A percentile compares a stretch with the other conserved stretches of the same genome.
These are phyloP conservation scores for Pseudopleuronectes americanus DNA, from an alignment of 2,797 vertebrate genomes.

Conservation along the genomic window DNA sequence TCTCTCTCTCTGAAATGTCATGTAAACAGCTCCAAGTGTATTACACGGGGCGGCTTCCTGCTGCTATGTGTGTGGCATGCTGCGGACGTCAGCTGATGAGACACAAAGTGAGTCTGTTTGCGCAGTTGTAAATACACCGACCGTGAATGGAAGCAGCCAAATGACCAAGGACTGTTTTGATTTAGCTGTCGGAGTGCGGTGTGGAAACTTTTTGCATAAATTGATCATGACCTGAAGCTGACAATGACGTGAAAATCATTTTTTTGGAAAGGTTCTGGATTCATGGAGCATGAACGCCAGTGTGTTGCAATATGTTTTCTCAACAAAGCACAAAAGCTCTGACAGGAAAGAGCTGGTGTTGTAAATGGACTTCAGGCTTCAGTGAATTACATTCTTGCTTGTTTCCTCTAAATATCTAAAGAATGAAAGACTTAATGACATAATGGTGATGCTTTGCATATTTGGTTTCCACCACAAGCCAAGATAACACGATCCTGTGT, in stretches of 20 bases:
- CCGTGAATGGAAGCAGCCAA: conserved; percentile 68
- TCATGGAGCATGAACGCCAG: conserved; percentile 41
- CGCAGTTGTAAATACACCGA: conserved; percentile 74
- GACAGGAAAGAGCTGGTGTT: conserved; percentile 40
- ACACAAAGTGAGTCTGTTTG: conserved; percentile 75
- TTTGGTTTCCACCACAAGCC: conserved; percentile 2
- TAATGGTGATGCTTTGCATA: conserved; percentile 13
- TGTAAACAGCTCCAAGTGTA: conserved; percentile 80
- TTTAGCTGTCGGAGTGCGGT: conserved; percentile 63
- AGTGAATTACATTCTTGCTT: conserved; percentile 40
- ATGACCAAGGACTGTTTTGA: conserved; percentile 76
- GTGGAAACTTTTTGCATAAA: conserved; percentile 65
- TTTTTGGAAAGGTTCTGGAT: conserved; percentile 49
- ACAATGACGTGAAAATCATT: conserved; percentile 70
- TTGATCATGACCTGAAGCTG: conserved; percentile 62
- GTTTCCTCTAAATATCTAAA: conserved; percentile 49
- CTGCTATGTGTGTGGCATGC: conserved; percentile 78
- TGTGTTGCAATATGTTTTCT: conserved; percentile 52
- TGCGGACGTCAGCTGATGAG: conserved; percentile 79
- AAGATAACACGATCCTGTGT: conserved; percentile 6
- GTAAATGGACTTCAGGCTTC: conserved; percentile 45
- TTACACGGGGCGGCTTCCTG: conserved; percentile 76
- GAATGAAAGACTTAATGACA: conserved; percentile 33
- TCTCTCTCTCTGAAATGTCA: conserved; percentile 49
- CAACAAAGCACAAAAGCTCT: conserved; percentile 46